Base-by-base conservation (phyloP, 1,140 invertebrate genomes). In the Kradibia gibbosae region DNA sequence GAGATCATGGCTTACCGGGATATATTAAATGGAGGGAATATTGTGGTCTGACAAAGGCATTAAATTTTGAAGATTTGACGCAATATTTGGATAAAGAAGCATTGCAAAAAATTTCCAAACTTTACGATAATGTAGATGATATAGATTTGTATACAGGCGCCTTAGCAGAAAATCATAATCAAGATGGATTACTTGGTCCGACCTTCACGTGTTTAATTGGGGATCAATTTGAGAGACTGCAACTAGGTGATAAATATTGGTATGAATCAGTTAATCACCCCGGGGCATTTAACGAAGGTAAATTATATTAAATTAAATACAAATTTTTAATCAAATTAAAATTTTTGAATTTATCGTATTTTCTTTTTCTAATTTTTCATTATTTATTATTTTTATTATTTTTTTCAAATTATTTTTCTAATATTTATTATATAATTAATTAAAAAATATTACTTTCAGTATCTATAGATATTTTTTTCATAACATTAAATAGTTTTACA, bases 101-200 rank as follows among this genome's bases (percentile, higher is more conserved):
- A 0, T 86, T 95, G n/a, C 81, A 92, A 45, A 92, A 93, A 39
- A 95, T 96, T 62, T 89, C 90, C 42, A 88, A 89, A 57, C 92
- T 96, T 62, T 97, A 95, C 85, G 92, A 93, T 93, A 95, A 90
- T 3, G 94, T 97, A 0, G 94, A 96, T 55, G 97, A 98, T 87
- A 93, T 98, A 7, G 97, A 99, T 88, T 87, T 98, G 11, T 98
- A 98, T 87, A 96, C 96, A 0, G 96, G 96, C 0, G 94, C 95
- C 0, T 87, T 98, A 15, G 95, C 96, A 15, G 97, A 98, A 88
- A 89, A 92, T 11, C 94, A 95, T 0, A 85, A 93, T 25, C 87
- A 92, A 42, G 94, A 93, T 15, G 93, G 95, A 1, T 92, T 97
- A 15, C 92, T 98, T 48, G 97, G 97, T 0, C 95, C 97, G 4